A percentile compares a stretch with the other conserved stretches of the same genome.
These are phyloP conservation scores for Pseudochaenichthys georgianus DNA, from an alignment of 2,797 vertebrate genomes.

Conservation along the genomic window DNA sequence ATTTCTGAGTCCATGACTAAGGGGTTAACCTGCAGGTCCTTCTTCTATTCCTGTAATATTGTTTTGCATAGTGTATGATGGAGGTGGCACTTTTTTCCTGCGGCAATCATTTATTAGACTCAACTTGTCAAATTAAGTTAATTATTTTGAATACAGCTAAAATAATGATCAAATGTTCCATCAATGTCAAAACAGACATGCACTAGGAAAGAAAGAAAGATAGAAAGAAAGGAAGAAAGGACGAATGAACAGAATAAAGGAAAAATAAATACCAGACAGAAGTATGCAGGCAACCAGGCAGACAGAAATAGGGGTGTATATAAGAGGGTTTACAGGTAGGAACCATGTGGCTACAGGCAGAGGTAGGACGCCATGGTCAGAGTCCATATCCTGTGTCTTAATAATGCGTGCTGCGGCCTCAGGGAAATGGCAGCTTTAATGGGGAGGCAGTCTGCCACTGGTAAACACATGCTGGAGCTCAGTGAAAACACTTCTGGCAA, in stretches of 20 bases:
- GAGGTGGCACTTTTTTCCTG: conserved; percentile 28
- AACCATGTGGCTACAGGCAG: conserved; percentile 79
- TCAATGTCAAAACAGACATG: conserved; percentile 24
- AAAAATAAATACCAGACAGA: conserved; percentile 24
- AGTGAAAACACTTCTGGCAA: conserved; percentile 72
- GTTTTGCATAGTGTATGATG: conserved; percentile 55
- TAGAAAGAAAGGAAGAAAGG: conserved; percentile 22
- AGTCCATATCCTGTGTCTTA: conserved; percentile 84
- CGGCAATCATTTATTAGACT: conserved; percentile 65
- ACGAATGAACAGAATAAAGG: conserved; percentile 11
- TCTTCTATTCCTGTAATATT: conserved; percentile 31
- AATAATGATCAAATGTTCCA: conserved; percentile 33
- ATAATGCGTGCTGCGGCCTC: conserved; percentile 74
- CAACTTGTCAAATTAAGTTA: conserved; percentile 36
- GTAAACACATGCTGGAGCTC: conserved; percentile 82
- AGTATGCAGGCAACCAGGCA: conserved; percentile 54
- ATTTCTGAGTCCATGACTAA: background rate
- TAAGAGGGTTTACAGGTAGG: conserved; percentile 78
- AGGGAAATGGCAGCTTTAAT: conserved; percentile 79
- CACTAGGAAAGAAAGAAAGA: conserved; percentile 11
- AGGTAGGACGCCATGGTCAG: conserved; percentile 74
- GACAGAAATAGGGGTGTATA: conserved; percentile 58
- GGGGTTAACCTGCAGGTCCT: conserved; percentile 41
- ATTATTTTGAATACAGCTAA: conserved; percentile 30
- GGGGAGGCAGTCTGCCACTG: conserved; percentile 77